Evolutionary conservation across 2,113 vertebrate genomes (phyloP).

Genomic region (Onychorhynchus coronatus): DNA sequence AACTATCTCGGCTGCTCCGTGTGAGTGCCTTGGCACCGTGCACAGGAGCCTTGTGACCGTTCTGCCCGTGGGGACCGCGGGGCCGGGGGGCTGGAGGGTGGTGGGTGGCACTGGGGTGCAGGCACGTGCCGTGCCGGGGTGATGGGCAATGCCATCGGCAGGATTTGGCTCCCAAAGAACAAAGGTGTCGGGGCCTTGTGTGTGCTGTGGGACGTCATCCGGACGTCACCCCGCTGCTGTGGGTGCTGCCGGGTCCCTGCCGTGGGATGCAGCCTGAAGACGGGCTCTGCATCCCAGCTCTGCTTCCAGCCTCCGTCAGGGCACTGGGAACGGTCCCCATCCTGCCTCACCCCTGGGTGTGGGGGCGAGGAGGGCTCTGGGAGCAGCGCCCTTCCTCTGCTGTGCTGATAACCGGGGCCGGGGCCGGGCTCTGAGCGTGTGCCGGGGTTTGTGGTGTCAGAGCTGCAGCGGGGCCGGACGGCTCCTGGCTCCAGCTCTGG

Average conservation of each 20-base stretch:
- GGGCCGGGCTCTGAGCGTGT: accelerated
- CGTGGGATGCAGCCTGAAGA: background rate
- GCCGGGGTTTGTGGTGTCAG: background rate
- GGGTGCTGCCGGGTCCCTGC: background rate
- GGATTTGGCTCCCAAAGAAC: accelerated
- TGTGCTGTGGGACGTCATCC: accelerated
- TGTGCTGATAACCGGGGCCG: accelerated
- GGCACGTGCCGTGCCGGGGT: accelerated
- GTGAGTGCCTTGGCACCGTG: conserved; percentile 5
- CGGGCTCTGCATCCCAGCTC: background rate
- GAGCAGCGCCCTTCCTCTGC: background rate
- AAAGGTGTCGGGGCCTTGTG: accelerated
- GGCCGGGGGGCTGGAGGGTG: background rate
- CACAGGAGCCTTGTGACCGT: background rate
- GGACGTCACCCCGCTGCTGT: background rate
- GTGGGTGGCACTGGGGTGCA: background rate
- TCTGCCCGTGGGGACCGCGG: background rate
- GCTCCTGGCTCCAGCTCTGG: accelerated
- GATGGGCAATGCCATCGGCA: accelerated
- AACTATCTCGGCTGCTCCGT: conserved; percentile 21
- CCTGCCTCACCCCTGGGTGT: accelerated
- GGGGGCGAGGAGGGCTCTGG: accelerated
- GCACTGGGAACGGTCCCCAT: accelerated
- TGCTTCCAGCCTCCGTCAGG: background rate
- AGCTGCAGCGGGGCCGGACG: accelerated